Evolutionary conservation across 2,888 invertebrate species (phyloP).

Genomic region (Anthoptus insignis): DNA sequence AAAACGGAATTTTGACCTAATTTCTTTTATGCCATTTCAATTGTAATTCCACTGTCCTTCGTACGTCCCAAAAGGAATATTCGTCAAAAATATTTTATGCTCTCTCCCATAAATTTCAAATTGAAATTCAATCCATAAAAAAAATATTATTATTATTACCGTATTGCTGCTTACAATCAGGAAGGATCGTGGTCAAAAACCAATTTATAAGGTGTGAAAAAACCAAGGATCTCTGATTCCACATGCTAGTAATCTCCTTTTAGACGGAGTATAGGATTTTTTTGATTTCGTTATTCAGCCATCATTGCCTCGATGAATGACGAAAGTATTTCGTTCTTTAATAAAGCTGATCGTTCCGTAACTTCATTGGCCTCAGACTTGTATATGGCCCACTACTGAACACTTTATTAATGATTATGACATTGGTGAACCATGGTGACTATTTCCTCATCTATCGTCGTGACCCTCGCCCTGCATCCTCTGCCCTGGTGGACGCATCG

Average conservation of each 20-base stretch:
- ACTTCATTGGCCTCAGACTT: too few relatives aligned
- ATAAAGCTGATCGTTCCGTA: too few relatives aligned
- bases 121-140: not conserved
- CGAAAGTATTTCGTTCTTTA: too few relatives aligned
- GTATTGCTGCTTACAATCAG: too few relatives aligned
- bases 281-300: too few relatives aligned
- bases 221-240: too few relatives aligned
- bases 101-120: not conserved
- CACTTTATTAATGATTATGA: conserved; percentile 21
- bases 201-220: too few relatives aligned
- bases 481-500: conserved; percentile 55
- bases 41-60: not conserved
- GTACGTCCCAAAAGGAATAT: not conserved
- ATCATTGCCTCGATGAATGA: too few relatives aligned
- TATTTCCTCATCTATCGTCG: conserved; percentile 46
- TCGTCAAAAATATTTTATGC: not conserved
- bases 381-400: not conserved
- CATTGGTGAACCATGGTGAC: conserved; percentile 36
- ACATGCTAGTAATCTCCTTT: too few relatives aligned
- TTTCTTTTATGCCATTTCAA: not conserved
- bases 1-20: not conserved
- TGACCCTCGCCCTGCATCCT: conserved; percentile 55
- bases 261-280: too few relatives aligned
- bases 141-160: too few relatives aligned
- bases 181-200: too few relatives aligned